Conservation (phyloP, 2,888 invertebrate genomes). For the Parnassius orleans region DNA sequence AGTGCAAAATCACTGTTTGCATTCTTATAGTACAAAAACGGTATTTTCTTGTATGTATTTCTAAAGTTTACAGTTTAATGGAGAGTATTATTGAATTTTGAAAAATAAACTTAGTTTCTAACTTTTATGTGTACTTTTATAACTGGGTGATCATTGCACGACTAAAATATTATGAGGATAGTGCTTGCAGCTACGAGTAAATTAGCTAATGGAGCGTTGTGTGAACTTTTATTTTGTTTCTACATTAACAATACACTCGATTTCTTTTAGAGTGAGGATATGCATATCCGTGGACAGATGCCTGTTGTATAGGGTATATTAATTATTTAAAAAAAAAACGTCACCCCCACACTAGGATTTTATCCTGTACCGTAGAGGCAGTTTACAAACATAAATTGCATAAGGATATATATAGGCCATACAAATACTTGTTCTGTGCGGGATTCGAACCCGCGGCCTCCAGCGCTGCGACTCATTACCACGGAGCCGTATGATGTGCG, state of each 20-base stretch:
- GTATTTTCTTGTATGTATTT: not conserved
- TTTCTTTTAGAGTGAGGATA: slow-evolving; percentile 28
- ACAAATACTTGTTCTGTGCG: no score
- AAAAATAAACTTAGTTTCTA: not conserved
- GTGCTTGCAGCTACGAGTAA: slow-evolving; percentile 15
- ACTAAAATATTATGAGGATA: slow-evolving; percentile 14
- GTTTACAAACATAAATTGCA: no score
- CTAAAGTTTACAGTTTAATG: not conserved
- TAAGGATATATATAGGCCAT: no score
- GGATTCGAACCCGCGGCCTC: no score
- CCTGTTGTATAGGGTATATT: slow-evolving; percentile 19
- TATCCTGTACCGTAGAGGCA: no score
- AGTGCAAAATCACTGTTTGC: not conserved
- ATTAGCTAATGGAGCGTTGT: slow-evolving; percentile 32
- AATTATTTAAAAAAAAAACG: no score
- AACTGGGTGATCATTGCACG: not conserved
- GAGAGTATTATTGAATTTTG: not conserved
- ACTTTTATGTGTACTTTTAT: not conserved
- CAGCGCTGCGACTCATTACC: no score
- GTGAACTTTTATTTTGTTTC: slow-evolving; percentile 37
- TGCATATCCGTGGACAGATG: slow-evolving; percentile 19
- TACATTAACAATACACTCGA: slow-evolving; percentile 34
- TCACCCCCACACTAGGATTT: no score
- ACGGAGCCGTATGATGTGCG: no score
- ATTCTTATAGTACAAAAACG: not conserved